Base-by-base conservation (phyloP, 2,797 vertebrate species). In the Ceryle rudis region DNA sequence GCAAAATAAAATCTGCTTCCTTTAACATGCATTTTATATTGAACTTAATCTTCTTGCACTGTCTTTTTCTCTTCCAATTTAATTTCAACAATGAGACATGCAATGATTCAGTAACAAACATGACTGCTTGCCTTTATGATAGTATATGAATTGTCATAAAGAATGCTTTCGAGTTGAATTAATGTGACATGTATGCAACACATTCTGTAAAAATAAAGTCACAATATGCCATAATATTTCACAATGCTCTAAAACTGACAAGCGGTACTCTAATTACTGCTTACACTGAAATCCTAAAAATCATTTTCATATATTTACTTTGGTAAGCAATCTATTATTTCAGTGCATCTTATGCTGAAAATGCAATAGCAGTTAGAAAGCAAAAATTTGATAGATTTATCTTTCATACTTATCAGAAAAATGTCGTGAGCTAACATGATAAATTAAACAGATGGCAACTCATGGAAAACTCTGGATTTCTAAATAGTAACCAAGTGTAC, bases 151-250 rank as follows among this genome's bases (percentile, higher is more conserved):
- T 97, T 98, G 96, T 97, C 96, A 97, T 96, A 97, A 97, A 97
- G 90, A 94, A 97, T 92, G 83, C 93, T 97, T 97, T 97, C 84
- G 83, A 97, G 93, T 67, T 96, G 97, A 98, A 96, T 97, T 97
- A 97, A 95, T 95, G 64, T 97, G 97, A 97, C 96, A 97, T 95
- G 93, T 94, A 96, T 97, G 96, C 93, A 97, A 96, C 96, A 94
- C 84, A 97, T 95, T 95, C 93, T 91, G 89, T 90, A 89, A 97
- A 96, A 97, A 95, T 96, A 96, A 97, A 98, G 97, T 97, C 93
- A 98, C 97, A 97, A 97, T 97, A 98, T 97, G 97, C 93, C 97
- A 98, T 74, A 98, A 97, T 98, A 97, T 97, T 98, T 98, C 95
- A 96, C 86, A 87, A 62, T 92, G 46, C 84, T 95, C 72, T 96